These are phyloP conservation scores for Hycleus cichorii DNA, from an alignment of 1,140 invertebrate genomes.

Conservation along the genomic window DNA sequence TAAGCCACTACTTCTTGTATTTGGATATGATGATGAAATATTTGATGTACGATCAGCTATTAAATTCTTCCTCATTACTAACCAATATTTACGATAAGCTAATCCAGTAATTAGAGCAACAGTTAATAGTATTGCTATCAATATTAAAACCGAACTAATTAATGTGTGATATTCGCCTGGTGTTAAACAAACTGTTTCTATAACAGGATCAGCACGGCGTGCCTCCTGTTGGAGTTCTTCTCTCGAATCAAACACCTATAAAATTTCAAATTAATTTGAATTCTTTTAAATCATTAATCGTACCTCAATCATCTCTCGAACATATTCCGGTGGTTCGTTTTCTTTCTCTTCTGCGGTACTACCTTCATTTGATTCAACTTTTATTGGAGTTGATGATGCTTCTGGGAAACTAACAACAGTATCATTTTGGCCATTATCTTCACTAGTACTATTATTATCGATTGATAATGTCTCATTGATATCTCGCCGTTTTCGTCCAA, in stretches of 20 bases:
- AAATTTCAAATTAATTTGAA: neutral
- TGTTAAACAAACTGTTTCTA: slow-evolving; percentile 64
- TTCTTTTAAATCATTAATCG: neutral
- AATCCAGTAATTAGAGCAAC: slow-evolving; percentile 56
- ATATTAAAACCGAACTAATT: slow-evolving; percentile 60
- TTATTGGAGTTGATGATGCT: slow-evolving; percentile 2
- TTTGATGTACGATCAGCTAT: slow-evolving; percentile 45
- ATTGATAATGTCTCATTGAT: slow-evolving; percentile 44
- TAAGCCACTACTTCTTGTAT: slow-evolving; percentile 31
- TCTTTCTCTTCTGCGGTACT: slow-evolving; percentile 35
- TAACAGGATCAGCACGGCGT: slow-evolving; percentile 48
- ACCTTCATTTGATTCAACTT: slow-evolving; percentile 19
- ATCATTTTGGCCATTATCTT: neutral
- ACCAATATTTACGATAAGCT: slow-evolving; percentile 64
- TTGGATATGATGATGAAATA: slow-evolving; percentile 31
- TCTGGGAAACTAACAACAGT: slow-evolving; percentile 3
- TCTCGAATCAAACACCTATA: slow-evolving; percentile 59
- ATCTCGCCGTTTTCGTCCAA: slow-evolving; percentile 60
- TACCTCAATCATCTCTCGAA: slow-evolving; percentile 81
- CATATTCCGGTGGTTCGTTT: slow-evolving; percentile 60
- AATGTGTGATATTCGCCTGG: slow-evolving; percentile 69
- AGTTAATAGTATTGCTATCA: slow-evolving; percentile 60
- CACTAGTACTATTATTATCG: slow-evolving; percentile 11
- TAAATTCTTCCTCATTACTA: slow-evolving; percentile 60
- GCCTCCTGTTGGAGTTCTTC: slow-evolving; percentile 62